Percentiles rank a stretch among this genome's conserved stretches.
These are phyloP conservation scores for Ceratina australensis DNA, from an alignment of 1,140 invertebrate genomes.

Conservation along the genomic window DNA sequence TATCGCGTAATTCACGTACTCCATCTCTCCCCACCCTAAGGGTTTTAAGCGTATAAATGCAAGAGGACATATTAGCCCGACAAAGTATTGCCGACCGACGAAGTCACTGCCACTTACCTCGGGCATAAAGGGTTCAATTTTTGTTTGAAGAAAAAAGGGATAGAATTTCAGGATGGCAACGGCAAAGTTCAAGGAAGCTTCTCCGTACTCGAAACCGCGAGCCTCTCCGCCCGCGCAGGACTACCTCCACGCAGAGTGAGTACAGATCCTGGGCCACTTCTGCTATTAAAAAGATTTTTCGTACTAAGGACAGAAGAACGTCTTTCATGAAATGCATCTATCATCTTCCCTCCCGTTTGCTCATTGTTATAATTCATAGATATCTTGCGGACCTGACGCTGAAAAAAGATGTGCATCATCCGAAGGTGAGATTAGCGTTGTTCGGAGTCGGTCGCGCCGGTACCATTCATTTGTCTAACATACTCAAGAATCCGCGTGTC, in stretches of 20 bases:
- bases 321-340: too few relatives aligned
- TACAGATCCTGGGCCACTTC: neutral
- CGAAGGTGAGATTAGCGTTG: slow-evolving; percentile 75
- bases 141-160: too few relatives aligned
- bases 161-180: slow-evolving; percentile 61
- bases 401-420: slow-evolving; percentile 39
- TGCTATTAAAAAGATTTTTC: neutral
- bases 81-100: too few relatives aligned
- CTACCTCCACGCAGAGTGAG: slow-evolving; percentile 70
- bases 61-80: too few relatives aligned
- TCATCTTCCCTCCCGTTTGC: neutral
- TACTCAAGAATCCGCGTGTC: slow-evolving; percentile 80
- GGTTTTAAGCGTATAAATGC: too few relatives aligned
- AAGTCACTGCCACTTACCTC: too few relatives aligned
- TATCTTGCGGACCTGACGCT: slow-evolving; percentile 59
- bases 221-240: slow-evolving; percentile 59
- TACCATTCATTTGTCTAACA: slow-evolving; percentile 82
- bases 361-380: slow-evolving; percentile 40
- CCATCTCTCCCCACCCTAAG: too few relatives aligned
- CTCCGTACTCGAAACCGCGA: slow-evolving; percentile 55
- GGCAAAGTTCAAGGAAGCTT: slow-evolving; percentile 63
- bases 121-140: too few relatives aligned
- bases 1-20: too few relatives aligned
- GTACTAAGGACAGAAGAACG: too few relatives aligned
- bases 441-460: slow-evolving; percentile 83